Base-by-base conservation (phyloP, 2,888 invertebrate species). In the Cinara cedri region DNA sequence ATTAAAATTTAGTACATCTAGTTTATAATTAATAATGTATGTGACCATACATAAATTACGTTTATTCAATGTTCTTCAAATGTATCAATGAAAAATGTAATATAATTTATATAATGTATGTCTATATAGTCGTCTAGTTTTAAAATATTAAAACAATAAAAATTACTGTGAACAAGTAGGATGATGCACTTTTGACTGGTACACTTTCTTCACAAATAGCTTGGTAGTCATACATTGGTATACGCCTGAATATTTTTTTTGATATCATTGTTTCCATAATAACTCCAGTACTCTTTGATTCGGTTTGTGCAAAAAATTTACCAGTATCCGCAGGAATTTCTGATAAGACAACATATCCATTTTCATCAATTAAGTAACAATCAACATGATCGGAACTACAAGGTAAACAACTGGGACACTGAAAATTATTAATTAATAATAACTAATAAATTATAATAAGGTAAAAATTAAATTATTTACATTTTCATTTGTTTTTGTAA, bases 321-420 rank as follows among this genome's bases (percentile, higher is more conserved):
- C 97, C 96, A 0, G 92, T 92, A 71, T 92, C 88, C 55, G 89
- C 87, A 51, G 88, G 86, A 24, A 90, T 88, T 83, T 90, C 89
- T 0, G 94, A 90, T 13, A 94, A 87, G 1, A 97, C 89, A 10
- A 96, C 88, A 85, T 95, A 97, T 0, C 96, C 97, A 84, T 95
- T 95, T 85, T 93, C 93, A 85, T 97, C 97, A 60, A 97, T 88
- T n/a, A 97, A 88, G 85, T 93, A 97, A 85, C 97, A 97, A 82
- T 92, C 91, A 82, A 76, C 10, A 13, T 68, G 68, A n/a, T 76
- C 76, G 63, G 76, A 74, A 26, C 19, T 46, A 11, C 72, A 81
- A 26, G 78, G 42, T 81, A 65, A 57, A 65, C 54, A 82, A 60
- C 65, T 85, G 84, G 83, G 83, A 84, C 21, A 63, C 81, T 44